Percentiles rank a stretch among this genome's conserved stretches.
phyloP scores from a whole-genome alignment of 2,113 vertebrate genomes.

The Synodontis membranacea region DNA sequence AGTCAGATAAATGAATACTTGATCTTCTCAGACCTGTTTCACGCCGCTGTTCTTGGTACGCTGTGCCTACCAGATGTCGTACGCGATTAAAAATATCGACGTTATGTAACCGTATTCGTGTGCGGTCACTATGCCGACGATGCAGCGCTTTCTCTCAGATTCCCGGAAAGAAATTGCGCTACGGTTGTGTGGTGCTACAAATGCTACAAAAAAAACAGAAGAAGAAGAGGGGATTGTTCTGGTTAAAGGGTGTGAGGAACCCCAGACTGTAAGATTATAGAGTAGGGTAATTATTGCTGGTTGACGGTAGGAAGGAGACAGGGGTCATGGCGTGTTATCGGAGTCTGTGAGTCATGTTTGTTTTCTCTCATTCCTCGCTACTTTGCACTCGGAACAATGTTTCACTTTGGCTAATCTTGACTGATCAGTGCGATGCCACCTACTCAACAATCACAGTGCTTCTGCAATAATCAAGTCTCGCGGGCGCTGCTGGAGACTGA shows the following conservation, averaged over 20 bases:
- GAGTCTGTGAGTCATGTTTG: neutral
- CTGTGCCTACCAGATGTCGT: neutral
- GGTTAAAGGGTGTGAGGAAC: neutral
- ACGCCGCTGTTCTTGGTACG: too few relatives aligned
- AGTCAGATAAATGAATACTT: neutral
- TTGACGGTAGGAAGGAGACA: too few relatives aligned
- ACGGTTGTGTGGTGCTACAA: neutral
- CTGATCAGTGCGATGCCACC: conserved; percentile 33
- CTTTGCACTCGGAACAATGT: neutral
- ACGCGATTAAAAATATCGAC: neutral
- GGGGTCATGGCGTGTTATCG: neutral
- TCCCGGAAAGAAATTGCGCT: neutral
- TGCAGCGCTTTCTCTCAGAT: neutral
- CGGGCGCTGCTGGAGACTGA: conserved; percentile 5
- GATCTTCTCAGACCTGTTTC: neutral
- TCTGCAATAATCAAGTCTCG: conserved; percentile 26
- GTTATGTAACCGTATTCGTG: too few relatives aligned
- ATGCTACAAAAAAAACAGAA: too few relatives aligned
- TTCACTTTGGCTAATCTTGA: neutral
- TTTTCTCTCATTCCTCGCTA: neutral
- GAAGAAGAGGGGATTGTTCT: neutral
- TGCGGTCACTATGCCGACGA: neutral
- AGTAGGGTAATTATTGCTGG: neutral
- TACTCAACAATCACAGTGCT: neutral
- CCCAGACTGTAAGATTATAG: too few relatives aligned